These are phyloP conservation scores for Hymenochirus boettgeri DNA, from an alignment of 2,113 vertebrate species.

Conservation along the genomic window DNA sequence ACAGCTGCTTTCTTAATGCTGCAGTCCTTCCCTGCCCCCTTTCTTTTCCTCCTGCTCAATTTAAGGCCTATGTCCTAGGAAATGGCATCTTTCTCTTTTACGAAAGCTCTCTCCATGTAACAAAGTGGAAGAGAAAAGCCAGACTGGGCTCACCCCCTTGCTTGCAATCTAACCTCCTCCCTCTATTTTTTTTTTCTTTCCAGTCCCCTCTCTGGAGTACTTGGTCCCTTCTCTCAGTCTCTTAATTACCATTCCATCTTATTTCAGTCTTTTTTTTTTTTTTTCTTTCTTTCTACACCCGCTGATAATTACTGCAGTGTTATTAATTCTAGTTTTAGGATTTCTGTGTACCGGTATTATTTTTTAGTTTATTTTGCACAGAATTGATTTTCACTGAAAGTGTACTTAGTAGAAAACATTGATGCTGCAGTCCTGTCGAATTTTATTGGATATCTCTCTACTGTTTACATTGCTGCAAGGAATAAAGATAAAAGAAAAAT, in stretches of 20 bases:
- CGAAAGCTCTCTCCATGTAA: conserved; percentile 11
- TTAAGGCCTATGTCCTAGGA: conserved; percentile 28
- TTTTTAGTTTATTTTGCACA: not conserved
- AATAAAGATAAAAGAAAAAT: no score
- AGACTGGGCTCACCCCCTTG: conserved; percentile 2
- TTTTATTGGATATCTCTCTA: no score
- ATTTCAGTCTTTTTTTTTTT: not conserved
- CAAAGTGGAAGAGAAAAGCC: conserved; percentile 2
- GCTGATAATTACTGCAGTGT: not conserved
- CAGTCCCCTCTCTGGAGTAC: not conserved
- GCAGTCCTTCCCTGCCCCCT: conserved; percentile 52
- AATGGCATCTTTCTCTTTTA: conserved; percentile 30
- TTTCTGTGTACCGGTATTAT: not conserved
- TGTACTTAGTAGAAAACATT: no score
- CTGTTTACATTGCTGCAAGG: no score
- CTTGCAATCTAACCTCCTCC: not conserved
- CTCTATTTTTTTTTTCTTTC: conserved; percentile 1
- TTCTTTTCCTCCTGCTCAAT: not conserved
- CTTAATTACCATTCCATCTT: conserved; percentile 1
- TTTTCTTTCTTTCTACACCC: not conserved
- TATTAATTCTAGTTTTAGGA: not conserved
- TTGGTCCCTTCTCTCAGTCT: not conserved
- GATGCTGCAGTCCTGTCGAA: no score
- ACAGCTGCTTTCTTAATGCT: conserved; percentile 89
- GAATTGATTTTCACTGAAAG: not conserved